Evolutionary conservation across 2,888 invertebrate genomes (phyloP).

Genomic region (Noctua janthina): DNA sequence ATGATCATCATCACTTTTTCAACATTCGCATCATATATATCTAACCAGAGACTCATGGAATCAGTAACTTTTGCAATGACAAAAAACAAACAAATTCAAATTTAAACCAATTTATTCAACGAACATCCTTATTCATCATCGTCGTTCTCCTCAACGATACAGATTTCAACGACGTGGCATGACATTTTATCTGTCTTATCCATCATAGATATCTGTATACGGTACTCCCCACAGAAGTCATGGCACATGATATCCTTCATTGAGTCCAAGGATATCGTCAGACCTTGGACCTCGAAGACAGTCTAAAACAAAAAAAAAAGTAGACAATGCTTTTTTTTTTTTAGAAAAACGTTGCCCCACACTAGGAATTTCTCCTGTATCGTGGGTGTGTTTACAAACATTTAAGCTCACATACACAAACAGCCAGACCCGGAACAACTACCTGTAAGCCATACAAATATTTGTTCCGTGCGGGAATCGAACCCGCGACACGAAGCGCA

Average conservation of each 20-base stretch:
- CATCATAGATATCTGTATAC: conserved; percentile 58
- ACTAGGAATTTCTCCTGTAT: too few species aligned
- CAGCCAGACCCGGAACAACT: too few species aligned
- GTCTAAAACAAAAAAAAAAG: conserved; percentile 68
- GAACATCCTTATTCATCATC: conserved; percentile 22
- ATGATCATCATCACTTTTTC: background rate
- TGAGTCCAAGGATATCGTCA: conserved; percentile 71
- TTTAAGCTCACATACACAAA: too few species aligned
- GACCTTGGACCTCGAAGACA: conserved; percentile 67
- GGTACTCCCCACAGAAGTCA: conserved; percentile 77
- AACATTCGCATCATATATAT: too few species aligned
- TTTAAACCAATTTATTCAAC: conserved; percentile 24
- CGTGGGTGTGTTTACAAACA: too few species aligned
- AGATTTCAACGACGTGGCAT: conserved; percentile 70
- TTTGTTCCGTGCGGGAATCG: too few species aligned
- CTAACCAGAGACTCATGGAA: background rate
- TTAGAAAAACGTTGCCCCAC: too few species aligned
- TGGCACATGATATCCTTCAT: conserved; percentile 71
- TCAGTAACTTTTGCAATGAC: too few species aligned
- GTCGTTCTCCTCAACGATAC: conserved; percentile 58
- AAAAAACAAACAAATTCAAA: background rate
- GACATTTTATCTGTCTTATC: conserved; percentile 58
- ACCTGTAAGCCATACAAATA: too few species aligned
- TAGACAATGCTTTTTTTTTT: too few species aligned
- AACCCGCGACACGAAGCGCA: too few species aligned